These are phyloP conservation scores for Lucinisca nassula DNA, from an alignment of 2,888 invertebrate genomes.

Conservation along the genomic window DNA sequence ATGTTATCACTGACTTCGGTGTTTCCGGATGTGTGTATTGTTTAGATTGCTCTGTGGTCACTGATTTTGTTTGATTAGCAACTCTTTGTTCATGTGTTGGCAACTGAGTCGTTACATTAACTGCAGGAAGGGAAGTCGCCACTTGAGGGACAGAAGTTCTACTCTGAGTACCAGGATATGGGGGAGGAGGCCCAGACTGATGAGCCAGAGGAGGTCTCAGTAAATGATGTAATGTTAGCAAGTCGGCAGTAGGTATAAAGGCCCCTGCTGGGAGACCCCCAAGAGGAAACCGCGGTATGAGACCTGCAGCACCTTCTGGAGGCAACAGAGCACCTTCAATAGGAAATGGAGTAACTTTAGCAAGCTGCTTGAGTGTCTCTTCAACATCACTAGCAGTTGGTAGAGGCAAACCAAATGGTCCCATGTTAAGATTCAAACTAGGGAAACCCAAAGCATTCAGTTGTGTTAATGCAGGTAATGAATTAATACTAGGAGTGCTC, in stretches of 20 bases:
- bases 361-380: slow-evolving; percentile 67
- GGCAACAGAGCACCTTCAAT: slow-evolving; percentile 44
- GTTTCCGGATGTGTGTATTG: not conserved
- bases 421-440: slow-evolving; percentile 58
- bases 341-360: slow-evolving; percentile 56
- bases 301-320: slow-evolving; percentile 13
- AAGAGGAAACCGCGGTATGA: not conserved
- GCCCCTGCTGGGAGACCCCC: slow-evolving; percentile 21
- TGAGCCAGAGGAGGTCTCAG: slow-evolving; percentile 48
- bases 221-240: slow-evolving; percentile 35
- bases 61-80: not conserved
- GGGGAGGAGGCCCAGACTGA: slow-evolving; percentile 60
- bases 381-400: slow-evolving; percentile 66
- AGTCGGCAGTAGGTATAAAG: slow-evolving; percentile 31
- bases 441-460: slow-evolving; percentile 60
- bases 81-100: not conserved
- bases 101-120: not conserved
- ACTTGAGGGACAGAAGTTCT: slow-evolving; percentile 31
- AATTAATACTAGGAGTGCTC: not conserved
- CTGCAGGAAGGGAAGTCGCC: not conserved
- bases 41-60: not conserved
- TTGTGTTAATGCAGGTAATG: not conserved
- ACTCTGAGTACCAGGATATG: slow-evolving; percentile 64
- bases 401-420: slow-evolving; percentile 63
- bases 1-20: not conserved